These are phyloP conservation scores for Epiblema foenella DNA, from an alignment of 2,888 invertebrate species.

Conservation along the genomic window DNA sequence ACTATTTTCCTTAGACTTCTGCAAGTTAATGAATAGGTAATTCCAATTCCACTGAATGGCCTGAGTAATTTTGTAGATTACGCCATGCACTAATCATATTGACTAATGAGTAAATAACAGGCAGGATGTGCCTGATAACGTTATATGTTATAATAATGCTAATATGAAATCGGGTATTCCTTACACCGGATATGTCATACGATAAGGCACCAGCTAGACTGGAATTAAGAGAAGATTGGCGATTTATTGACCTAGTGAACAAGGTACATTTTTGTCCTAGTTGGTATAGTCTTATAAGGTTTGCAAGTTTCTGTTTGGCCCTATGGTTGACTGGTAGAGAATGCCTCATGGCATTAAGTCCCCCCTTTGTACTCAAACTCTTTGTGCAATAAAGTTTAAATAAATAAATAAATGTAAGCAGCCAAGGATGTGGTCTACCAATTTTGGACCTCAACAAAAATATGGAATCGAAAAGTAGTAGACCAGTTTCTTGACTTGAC, in stretches of 20 bases:
- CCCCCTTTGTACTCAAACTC: too few species aligned
- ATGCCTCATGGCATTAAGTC: too few species aligned
- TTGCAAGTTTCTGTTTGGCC: too few species aligned
- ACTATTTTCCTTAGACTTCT: constrained; percentile 31
- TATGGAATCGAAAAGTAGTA: too few species aligned
- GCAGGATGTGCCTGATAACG: constrained; percentile 68
- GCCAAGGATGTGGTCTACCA: too few species aligned
- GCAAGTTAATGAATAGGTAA: constrained; percentile 33
- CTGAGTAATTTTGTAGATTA: constrained; percentile 53
- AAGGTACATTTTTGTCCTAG: background rate
- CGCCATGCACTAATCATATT: constrained; percentile 53
- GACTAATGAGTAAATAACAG: constrained; percentile 69
- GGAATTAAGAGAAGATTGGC: constrained; percentile 6
- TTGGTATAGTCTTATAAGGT: too few species aligned
- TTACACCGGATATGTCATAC: constrained; percentile 60
- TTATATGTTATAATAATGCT: constrained; percentile 51
- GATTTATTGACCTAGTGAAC: constrained; percentile 1
- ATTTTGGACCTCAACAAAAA: too few species aligned
- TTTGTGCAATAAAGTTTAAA: too few species aligned
- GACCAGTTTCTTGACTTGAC: too few species aligned
- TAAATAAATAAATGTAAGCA: too few species aligned
- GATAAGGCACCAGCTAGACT: constrained; percentile 30
- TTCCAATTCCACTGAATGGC: constrained; percentile 35
- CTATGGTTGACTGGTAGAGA: too few species aligned
- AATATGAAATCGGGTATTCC: constrained; percentile 57